A percentile compares a stretch with the other conserved stretches of the same genome.
phyloP scores from a whole-genome alignment of 2,888 invertebrate genomes.

The Plutella xylostella region DNA sequence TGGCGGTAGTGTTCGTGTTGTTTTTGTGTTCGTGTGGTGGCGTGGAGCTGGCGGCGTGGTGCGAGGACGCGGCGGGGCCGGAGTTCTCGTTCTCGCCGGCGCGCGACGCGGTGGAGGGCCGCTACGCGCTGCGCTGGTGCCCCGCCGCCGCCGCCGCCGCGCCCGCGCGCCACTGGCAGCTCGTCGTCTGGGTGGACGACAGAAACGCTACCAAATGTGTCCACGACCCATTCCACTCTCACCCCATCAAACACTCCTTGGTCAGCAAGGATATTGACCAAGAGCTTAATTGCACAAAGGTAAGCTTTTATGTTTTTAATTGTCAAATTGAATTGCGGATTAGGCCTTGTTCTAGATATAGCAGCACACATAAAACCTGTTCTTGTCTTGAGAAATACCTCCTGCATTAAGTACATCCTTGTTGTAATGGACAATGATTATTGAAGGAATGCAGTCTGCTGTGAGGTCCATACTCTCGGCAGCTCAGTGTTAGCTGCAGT shows the following conservation, averaged over 20 bases:
- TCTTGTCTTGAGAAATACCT: background rate
- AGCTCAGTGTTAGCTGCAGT: too few species aligned
- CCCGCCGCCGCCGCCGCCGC: background rate
- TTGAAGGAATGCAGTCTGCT: background rate
- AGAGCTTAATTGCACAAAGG: background rate
- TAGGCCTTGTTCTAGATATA: background rate
- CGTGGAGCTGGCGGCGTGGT: background rate
- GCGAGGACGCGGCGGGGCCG: background rate
- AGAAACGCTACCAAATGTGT: background rate
- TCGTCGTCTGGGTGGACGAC: background rate
- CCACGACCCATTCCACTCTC: background rate
- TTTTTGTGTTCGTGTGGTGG: background rate
- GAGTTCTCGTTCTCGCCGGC: background rate
- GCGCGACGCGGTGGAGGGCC: background rate
- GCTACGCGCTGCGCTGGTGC: slow-evolving; percentile 1
- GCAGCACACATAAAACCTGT: background rate
- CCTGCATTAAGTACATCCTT: background rate
- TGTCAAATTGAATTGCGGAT: background rate
- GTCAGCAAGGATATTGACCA: background rate
- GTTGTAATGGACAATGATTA: background rate
- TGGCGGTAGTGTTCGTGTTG: background rate
- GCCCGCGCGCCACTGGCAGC: background rate
- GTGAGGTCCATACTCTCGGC: background rate
- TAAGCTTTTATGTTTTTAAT: background rate
- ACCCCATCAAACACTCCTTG: background rate